A percentile compares a stretch with the other conserved stretches of the same genome.
phyloP scores from a whole-genome alignment of 2,797 vertebrate species.

The Acanthurus leucopareius region DNA sequence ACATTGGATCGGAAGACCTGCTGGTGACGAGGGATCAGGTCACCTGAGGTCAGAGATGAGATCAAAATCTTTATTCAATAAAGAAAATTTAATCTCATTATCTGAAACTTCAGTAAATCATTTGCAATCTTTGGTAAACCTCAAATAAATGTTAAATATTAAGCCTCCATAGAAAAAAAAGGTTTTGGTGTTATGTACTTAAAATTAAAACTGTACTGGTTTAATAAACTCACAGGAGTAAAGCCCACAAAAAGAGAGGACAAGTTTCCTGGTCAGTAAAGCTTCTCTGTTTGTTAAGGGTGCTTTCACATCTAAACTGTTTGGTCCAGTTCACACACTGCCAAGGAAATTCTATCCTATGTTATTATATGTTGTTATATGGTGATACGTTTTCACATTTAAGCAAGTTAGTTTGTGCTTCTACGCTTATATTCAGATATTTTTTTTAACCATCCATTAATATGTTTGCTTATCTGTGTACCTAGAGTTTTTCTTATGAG shows the following conservation, averaged over 20 bases:
- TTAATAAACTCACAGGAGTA: not conserved
- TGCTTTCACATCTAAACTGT: not conserved
- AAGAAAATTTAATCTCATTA: not conserved
- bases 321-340: not conserved
- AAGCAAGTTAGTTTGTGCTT: not conserved
- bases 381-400: not conserved
- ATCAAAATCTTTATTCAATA: not conserved
- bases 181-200: too few species aligned
- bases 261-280: not conserved
- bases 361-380: too few species aligned
- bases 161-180: too few species aligned
- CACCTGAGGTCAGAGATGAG: constrained; percentile 81
- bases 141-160: too few species aligned
- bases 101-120: not conserved
- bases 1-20: constrained; percentile 91
- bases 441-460: not conserved
- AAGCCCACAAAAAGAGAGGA: not conserved
- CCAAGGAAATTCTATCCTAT: not conserved
- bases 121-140: not conserved
- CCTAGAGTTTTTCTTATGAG: constrained; percentile 91
- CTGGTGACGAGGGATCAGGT: constrained; percentile 92
- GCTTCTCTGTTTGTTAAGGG: not conserved
- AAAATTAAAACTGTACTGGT: not conserved
- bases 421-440: not conserved
- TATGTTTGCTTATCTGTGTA: constrained; percentile 46